Percentiles rank a stretch among this genome's conserved stretches.
Conservation (phyloP, 2,113 vertebrate genomes). For the Arizona elegans region DNA sequence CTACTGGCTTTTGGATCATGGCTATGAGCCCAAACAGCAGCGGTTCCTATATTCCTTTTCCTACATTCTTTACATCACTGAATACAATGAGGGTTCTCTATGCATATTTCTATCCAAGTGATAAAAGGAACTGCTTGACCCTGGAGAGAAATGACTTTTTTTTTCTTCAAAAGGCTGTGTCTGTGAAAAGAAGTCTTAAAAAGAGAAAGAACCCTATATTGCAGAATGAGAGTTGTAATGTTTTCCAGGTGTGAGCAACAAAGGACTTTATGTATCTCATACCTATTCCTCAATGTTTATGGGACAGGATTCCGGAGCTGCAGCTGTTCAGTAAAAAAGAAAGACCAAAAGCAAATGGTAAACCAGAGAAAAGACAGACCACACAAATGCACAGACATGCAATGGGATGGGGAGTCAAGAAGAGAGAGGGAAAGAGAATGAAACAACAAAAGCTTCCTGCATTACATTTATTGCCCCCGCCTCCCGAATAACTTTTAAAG, state of each 20-base stretch:
- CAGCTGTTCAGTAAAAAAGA: slow-evolving; percentile 79
- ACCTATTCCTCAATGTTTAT: slow-evolving; percentile 96
- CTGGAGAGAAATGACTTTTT: neutral
- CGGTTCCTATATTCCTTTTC: neutral
- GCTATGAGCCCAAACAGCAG: neutral
- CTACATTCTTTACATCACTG: neutral
- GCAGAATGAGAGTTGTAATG: neutral
- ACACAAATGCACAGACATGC: slow-evolving; percentile 6
- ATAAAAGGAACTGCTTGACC: neutral
- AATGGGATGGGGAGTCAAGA: neutral
- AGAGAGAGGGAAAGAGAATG: neutral
- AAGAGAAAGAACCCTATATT: neutral
- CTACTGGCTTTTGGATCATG: neutral
- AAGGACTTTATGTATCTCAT: slow-evolving; percentile 62
- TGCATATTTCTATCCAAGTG: neutral
- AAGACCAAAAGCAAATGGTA: slow-evolving; percentile 81
- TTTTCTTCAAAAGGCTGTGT: neutral
- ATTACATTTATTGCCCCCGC: neutral
- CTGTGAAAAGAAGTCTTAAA: neutral
- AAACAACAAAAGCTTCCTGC: neutral
- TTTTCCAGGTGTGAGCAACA: neutral
- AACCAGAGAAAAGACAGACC: slow-evolving; percentile 45
- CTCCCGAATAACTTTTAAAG: neutral
- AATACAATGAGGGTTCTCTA: neutral
- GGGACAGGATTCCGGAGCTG: slow-evolving; percentile 85